Evolutionary conservation across 2,888 invertebrate species (phyloP), one percentile per base, ranked within the genome.

Genomic region (Volucella inanis): DNA sequence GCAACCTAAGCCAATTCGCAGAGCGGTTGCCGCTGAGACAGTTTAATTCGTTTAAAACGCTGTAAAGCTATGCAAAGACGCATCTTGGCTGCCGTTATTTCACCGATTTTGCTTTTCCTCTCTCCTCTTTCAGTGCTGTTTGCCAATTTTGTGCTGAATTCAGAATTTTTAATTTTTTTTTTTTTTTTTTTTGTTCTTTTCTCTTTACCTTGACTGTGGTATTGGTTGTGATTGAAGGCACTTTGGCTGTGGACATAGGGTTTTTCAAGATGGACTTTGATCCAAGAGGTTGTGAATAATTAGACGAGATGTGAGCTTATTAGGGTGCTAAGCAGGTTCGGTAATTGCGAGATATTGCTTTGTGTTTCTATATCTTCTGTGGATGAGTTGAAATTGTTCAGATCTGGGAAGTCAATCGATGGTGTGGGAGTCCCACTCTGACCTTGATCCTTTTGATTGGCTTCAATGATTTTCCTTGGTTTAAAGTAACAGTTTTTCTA

Each of bases 61-160:
- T 31, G 6, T 74, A 79, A 79, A 47, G 79, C 83, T 70, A 68
- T 85, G 80, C 76, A 85, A 43, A 87, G 71, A 62, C 70, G 74
- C 85, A 82, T 86, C 78, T 85, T 74, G 22, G 61, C 70, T 86
- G 71, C 87, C 87, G 87, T 87, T 87, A 87, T 78, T 87, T 79
- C 65, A 76, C 78, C 82, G 82, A 87, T 87, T 87, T 82, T 72
- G 68, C 54, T 31, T 31, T 31, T 31, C 31, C 31, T 31, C 31
- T 62, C 74, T 59, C 55, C 31, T 49, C 71, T 54, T 70, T 55
- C 38, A 57, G 12, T 47, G 67, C 72, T 77, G 72, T 64, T 79
- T 84, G 79, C 83, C 74, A 84, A 79, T 79, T 84, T 79, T 62
- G 74, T 65, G 83, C 57, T 79, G 57, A 55, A 65, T 79, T 50